phyloP scores from a whole-genome alignment of 2,888 invertebrate genomes.

The Drosophila mercatorum region DNA sequence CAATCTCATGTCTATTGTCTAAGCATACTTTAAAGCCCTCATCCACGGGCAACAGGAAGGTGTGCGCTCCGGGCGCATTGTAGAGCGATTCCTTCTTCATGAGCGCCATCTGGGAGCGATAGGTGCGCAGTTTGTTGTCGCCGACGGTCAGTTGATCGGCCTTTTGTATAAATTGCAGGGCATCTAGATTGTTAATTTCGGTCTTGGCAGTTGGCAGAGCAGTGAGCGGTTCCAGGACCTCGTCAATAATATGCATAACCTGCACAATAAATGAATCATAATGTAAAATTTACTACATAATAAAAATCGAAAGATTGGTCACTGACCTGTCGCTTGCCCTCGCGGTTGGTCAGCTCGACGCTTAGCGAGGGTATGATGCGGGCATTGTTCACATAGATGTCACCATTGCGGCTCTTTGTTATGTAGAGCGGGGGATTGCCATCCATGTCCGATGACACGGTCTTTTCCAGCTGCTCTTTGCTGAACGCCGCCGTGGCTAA shows the following conservation, averaged over 20 bases:
- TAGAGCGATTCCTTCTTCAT: slow-evolving; percentile 91
- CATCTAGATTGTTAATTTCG: slow-evolving; percentile 92
- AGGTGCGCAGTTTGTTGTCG: slow-evolving; percentile 86
- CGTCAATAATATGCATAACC: slow-evolving; percentile 95
- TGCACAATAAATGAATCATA: slow-evolving; percentile 79
- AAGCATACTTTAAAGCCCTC: slow-evolving; percentile 92
- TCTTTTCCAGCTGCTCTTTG: slow-evolving; percentile 86
- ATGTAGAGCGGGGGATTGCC: slow-evolving; percentile 95
- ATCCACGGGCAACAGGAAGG: slow-evolving; percentile 96
- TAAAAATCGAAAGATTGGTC: neutral
- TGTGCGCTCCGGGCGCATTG: slow-evolving; percentile 91
- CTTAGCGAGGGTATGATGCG: slow-evolving; percentile 90
- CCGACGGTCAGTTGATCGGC: slow-evolving; percentile 91
- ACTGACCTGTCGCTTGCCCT: slow-evolving; percentile 87
- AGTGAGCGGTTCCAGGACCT: slow-evolving; percentile 92
- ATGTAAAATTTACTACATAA: neutral
- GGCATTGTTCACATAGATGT: slow-evolving; percentile 95
- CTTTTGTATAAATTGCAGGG: slow-evolving; percentile 91
- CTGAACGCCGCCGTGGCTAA: slow-evolving; percentile 92
- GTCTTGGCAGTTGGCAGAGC: slow-evolving; percentile 87
- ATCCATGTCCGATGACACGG: slow-evolving; percentile 90
- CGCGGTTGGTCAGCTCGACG: slow-evolving; percentile 87
- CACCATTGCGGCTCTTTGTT: slow-evolving; percentile 88
- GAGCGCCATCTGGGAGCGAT: slow-evolving; percentile 90
- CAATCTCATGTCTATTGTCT: neutral